phyloP scores from a whole-genome alignment of 2,888 invertebrate genomes.

The Agrochola macilenta region DNA sequence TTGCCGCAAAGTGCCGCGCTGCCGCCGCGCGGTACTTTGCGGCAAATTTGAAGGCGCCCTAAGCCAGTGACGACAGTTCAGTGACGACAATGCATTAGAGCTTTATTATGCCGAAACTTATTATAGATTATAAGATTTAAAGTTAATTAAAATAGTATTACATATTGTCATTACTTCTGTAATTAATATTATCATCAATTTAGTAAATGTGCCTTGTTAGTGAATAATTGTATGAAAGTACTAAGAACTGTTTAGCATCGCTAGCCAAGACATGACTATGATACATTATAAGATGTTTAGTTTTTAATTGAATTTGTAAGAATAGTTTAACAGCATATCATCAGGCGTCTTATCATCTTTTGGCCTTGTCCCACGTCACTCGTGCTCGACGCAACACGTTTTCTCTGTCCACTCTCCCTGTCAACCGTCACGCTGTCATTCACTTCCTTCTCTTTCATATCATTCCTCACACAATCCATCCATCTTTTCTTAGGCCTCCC shows the following conservation, averaged over 20 bases:
- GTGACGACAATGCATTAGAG: not conserved
- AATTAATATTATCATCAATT: not conserved
- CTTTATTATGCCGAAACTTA: not conserved
- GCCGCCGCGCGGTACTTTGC: no score
- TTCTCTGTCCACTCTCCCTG: no score
- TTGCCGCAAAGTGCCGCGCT: no score
- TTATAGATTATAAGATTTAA: not conserved
- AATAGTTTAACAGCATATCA: not conserved
- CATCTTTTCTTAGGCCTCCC: no score
- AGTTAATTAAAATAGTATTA: not conserved
- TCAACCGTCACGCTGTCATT: no score
- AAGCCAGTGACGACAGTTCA: no score
- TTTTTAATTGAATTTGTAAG: constrained; percentile 2
- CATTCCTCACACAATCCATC: no score
- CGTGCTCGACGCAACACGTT: no score
- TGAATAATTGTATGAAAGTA: not conserved
- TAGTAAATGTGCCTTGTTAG: constrained; percentile 1
- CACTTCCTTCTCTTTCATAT: no score
- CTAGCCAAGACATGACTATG: constrained; percentile 1
- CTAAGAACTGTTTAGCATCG: constrained; percentile 10
- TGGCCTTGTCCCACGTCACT: no score
- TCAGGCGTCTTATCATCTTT: no score
- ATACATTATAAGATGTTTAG: not conserved
- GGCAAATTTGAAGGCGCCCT: no score
- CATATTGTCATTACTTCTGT: not conserved